Percentiles rank a stretch among this genome's conserved stretches.
phyloP scores from a whole-genome alignment of 2,888 invertebrate genomes.

The Incurvaria masculella region DNA sequence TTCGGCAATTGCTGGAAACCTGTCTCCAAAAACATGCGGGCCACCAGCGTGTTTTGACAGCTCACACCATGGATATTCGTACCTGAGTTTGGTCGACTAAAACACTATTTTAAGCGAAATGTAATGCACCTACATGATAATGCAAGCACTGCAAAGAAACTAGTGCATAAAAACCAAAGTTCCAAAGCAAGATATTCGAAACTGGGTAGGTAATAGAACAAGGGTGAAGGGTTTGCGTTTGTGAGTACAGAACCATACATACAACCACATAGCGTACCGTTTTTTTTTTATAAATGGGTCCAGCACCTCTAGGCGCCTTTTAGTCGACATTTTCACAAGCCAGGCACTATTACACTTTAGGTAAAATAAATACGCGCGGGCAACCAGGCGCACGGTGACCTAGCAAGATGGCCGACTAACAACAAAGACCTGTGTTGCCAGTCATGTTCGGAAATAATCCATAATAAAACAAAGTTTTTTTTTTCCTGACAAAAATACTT shows the following conservation, averaged over 20 bases:
- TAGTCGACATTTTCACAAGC: slow-evolving; percentile 78
- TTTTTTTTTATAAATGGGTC: slow-evolving; percentile 79
- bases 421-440: not conserved
- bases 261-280: slow-evolving; percentile 55
- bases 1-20: too few species aligned
- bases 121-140: too few species aligned
- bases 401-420: not conserved
- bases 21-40: too few species aligned
- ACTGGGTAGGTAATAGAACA: not conserved
- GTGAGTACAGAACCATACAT: slow-evolving; percentile 21
- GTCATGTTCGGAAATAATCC: too few species aligned
- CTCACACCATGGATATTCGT: too few species aligned
- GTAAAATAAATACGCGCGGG: not conserved
- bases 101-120: too few species aligned
- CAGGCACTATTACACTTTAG: not conserved
- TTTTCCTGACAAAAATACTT: too few species aligned
- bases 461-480: too few species aligned
- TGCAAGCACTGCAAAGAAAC: too few species aligned
- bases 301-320: slow-evolving; percentile 81
- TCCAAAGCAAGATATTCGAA: slow-evolving; percentile 8
- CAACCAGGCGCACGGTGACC: not conserved
- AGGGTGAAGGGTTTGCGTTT: slow-evolving; percentile 22
- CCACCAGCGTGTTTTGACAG: too few species aligned
- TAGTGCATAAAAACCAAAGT: slow-evolving; percentile 9
- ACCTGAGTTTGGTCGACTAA: too few species aligned